Base-by-base conservation (phyloP, 1,140 invertebrate species). In the Pentalonia nigronervosa region DNA sequence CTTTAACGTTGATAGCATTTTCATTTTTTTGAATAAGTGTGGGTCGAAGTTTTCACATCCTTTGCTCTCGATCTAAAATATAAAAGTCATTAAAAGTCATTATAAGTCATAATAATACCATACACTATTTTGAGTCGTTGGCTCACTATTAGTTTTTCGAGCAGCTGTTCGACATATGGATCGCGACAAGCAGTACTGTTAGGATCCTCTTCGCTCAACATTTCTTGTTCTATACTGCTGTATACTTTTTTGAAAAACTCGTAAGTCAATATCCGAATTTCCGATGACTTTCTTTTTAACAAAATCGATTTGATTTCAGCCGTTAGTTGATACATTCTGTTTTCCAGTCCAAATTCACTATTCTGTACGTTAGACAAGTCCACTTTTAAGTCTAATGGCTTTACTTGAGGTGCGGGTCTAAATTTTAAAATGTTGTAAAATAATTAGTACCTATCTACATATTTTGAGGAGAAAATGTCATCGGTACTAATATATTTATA, bases 181-280 rank as follows among this genome's bases (percentile, higher is more conserved):
- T 91, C 90, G 7, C 17, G 90, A 81, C 90, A 91, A 7, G 90
- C 90, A 25, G 56, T 76, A 41, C 67, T 91, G n/a, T 50, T 91
- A 6, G 45, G 90, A 45, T 91, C 67, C 23, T 36, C 41, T 91
- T 91, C 90, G 1, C 45, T 81, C 41, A 91, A 50, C 90, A 91
- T 91, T 34, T 91, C 90, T 34, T 91, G 90, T 81, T 91, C 90
- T 6, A 91, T 91, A 48, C 60, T 91, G 25, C 41, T n/a, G 45
- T 91, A 91, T 34, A 91, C 9, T 41, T 45, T 81, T 81, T 91
- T 91, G 90, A 56, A 91, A 34, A 91, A 91, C 17, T 91, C 36
- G 8, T 91, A 91, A 21, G 90, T 81, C 2, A 81, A 48, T 0
- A 48, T 81, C 2, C 90, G 60, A 47, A 41, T 47, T 76, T 91